Evolutionary conservation across 2,797 vertebrate genomes (phyloP).

Genomic region (Aratinga solstitialis): DNA sequence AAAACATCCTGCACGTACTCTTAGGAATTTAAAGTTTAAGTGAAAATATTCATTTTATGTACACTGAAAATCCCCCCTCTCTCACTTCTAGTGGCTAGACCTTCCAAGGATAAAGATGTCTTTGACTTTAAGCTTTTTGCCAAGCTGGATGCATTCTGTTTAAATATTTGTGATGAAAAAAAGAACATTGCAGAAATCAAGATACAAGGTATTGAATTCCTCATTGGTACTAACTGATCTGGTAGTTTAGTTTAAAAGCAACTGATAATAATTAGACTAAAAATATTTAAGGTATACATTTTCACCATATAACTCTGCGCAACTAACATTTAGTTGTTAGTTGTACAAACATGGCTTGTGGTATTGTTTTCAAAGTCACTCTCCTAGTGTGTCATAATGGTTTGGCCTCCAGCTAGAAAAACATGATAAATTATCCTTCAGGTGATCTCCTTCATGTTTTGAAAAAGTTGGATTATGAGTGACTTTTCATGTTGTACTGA

Average conservation of each 20-base stretch:
- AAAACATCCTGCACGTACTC: not conserved
- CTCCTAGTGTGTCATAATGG: not conserved
- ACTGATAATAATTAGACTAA: not conserved
- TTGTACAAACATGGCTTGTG: not conserved
- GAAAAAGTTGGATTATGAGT: not conserved
- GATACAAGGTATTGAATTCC: constrained; percentile 84
- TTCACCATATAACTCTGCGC: not conserved
- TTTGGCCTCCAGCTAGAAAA: not conserved
- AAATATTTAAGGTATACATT: not conserved
- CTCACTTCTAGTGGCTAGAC: constrained; percentile 77
- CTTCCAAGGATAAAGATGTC: constrained; percentile 81
- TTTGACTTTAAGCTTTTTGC: constrained; percentile 89
- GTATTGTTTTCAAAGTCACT: not conserved
- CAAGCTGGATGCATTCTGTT: constrained; percentile 86
- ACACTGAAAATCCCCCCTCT: not conserved
- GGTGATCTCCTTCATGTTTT: not conserved
- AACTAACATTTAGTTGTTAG: not conserved
- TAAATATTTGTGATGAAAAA: constrained; percentile 86
- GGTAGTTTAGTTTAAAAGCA: not conserved
- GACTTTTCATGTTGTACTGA: not conserved
- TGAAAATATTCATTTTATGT: not conserved
- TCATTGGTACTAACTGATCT: not conserved
- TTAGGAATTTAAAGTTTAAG: not conserved
- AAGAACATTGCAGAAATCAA: constrained; percentile 91
- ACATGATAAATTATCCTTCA: not conserved